Base-by-base conservation (phyloP, 2,888 invertebrate genomes). In the Muscina levida region DNA sequence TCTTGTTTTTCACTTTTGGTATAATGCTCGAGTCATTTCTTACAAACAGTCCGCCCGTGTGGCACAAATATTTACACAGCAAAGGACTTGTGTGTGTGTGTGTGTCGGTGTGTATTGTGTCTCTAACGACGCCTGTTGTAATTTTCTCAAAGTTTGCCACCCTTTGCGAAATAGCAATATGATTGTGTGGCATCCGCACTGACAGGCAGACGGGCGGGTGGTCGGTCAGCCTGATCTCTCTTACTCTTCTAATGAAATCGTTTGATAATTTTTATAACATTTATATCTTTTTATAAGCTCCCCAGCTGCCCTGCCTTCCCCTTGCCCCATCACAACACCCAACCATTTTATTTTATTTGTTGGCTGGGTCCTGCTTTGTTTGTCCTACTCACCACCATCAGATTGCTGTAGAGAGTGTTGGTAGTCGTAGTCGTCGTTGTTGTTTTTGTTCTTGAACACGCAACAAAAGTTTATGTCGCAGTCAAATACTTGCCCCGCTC, bases 191-290 rank as follows among this genome's bases (percentile, higher is more conserved):
- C 31, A 31, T 31, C 31, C 31, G 3, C 31, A 8, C n/a, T n/a
- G n/a, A n/a, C n/a, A n/a, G n/a, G n/a, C n/a, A n/a, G n/a, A n/a
- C n/a, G n/a, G n/a, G n/a, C n/a, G n/a, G n/a, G n/a, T n/a, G n/a
- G n/a, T n/a, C n/a, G n/a, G 19, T 22, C 1, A 19, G 19, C 48
- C 5, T 4, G 37, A 31, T 19, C 57, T 22, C 42, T 37, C 53
- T 19, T 37, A 13, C 42, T 37, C 53, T 53, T 53, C 44, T 44
- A 44, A 4, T 44, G 6, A n/a, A 1, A 15, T 42, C 37, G 17
- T 39, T 59, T 59, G 39, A 39, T 59, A 59, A 59, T 62, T 62
- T 62, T 42, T 62, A 62, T 62, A 62, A 62, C 62, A 62, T 62
- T 62, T 62, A 62, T 62, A 62, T 62, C 62, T 15, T 62, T 62